Conservation (phyloP, 2,888 invertebrate genomes). For the Argyresthia albistria region DNA sequence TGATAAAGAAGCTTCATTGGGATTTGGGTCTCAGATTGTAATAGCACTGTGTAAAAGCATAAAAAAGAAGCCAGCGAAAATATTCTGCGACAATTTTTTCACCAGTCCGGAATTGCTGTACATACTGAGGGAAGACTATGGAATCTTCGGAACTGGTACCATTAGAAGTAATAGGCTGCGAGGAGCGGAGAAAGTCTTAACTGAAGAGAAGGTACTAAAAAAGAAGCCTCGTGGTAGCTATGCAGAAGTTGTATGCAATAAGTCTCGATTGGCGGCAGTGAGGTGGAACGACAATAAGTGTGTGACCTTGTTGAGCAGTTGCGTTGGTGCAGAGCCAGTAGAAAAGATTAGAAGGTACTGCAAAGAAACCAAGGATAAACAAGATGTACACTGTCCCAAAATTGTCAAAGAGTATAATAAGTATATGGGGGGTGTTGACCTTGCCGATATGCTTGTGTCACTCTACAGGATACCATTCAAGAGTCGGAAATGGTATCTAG, state of each 20-base stretch:
- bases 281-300: conserved; percentile 17
- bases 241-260: not conserved
- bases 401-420: conserved; percentile 15
- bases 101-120: conserved; percentile 1
- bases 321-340: conserved; percentile 13
- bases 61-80: conserved; percentile 3
- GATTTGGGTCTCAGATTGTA: conserved; percentile 17
- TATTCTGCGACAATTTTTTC: conserved; percentile 7
- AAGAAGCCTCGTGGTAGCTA: not conserved
- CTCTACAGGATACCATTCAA: conserved; percentile 4
- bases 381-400: conserved; percentile 14
- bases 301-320: conserved; percentile 14
- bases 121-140: conserved; percentile 1
- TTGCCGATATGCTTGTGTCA: conserved; percentile 10
- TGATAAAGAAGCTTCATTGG: conserved; percentile 11
- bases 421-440: conserved; percentile 18
- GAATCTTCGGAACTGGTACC: conserved; percentile 3
- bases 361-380: conserved; percentile 11
- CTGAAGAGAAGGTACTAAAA: not conserved
- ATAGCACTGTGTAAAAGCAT: conserved; percentile 16
- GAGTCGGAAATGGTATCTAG: conserved; percentile 15
- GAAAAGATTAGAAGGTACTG: conserved; percentile 12
- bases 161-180: conserved; percentile 4
- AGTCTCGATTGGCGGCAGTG: not conserved
- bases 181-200: not conserved